These are phyloP conservation scores for Agonum fuliginosum DNA, from an alignment of 2,888 invertebrate genomes.

Conservation along the genomic window DNA sequence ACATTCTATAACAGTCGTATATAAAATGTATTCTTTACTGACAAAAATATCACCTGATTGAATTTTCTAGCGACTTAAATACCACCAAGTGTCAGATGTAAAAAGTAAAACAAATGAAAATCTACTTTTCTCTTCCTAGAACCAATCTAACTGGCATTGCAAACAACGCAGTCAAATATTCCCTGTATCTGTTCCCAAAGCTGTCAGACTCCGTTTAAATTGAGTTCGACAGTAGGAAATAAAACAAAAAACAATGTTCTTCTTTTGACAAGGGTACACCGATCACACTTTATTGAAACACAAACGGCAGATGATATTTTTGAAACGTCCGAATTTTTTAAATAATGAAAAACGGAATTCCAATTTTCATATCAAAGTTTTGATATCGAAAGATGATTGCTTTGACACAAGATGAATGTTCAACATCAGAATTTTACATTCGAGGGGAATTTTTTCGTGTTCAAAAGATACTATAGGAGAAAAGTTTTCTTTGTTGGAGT, in stretches of 20 bases:
- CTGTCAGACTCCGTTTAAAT: constrained; percentile 2
- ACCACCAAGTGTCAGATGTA: not conserved
- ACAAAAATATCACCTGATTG: too few species aligned
- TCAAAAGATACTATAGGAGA: not conserved
- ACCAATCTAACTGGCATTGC: constrained; percentile 1
- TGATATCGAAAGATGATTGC: constrained; percentile 18
- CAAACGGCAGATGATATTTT: constrained; percentile 25
- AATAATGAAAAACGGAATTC: constrained; percentile 41
- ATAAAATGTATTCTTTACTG: too few species aligned
- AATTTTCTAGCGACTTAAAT: not conserved
- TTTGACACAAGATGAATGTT: constrained; percentile 8
- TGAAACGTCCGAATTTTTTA: constrained; percentile 7
- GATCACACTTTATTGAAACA: constrained; percentile 43
- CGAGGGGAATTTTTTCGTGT: not conserved
- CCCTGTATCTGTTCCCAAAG: not conserved
- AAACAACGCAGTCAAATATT: constrained; percentile 10
- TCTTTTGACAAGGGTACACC: constrained; percentile 21
- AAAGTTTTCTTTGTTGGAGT: not conserved
- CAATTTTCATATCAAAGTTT: constrained; percentile 39
- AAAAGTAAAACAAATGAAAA: constrained; percentile 8
- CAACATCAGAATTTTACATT: not conserved
- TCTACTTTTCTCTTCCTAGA: too few species aligned
- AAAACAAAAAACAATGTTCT: constrained; percentile 11
- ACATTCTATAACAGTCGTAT: too few species aligned
- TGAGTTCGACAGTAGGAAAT: constrained; percentile 30